Evolutionary conservation across 2,797 vertebrate species (phyloP).

Genomic region (Sebastes oblongus): DNA sequence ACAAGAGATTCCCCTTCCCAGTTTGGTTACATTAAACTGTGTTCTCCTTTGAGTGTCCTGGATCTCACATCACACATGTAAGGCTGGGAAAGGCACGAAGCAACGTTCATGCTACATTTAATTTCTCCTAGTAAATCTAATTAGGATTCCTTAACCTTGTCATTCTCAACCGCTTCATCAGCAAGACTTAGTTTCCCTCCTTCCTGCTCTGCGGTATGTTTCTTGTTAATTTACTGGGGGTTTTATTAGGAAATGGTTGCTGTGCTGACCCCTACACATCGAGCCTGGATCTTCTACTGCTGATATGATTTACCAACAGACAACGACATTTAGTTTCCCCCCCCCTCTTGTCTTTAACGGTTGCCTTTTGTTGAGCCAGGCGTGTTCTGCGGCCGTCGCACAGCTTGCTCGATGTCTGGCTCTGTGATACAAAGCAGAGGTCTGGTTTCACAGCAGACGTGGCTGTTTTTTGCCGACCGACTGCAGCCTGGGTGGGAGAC

Average conservation of each 20-base stretch:
- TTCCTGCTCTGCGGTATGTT: constrained; percentile 28
- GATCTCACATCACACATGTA: constrained; percentile 40
- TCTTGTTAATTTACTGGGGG: constrained; percentile 35
- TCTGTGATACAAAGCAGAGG: constrained; percentile 64
- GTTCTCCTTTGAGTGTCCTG: constrained; percentile 30
- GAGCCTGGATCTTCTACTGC: constrained; percentile 19
- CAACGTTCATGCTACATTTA: constrained; percentile 19
- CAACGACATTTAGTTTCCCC: constrained; percentile 36
- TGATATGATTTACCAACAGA: constrained; percentile 59
- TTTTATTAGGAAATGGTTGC: constrained; percentile 45
- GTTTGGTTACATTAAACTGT: constrained; percentile 17
- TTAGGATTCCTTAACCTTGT: constrained; percentile 20
- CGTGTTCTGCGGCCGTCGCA: constrained; percentile 12
- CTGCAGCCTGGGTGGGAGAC: constrained; percentile 69
- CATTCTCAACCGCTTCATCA: constrained; percentile 25
- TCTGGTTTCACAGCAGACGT: constrained; percentile 70
- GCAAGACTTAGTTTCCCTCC: constrained; percentile 16
- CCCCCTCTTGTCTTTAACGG: constrained; percentile 35
- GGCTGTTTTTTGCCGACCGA: constrained; percentile 37
- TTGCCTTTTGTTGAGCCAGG: constrained; percentile 32
- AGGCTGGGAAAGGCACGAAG: constrained; percentile 21
- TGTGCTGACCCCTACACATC: constrained; percentile 41
- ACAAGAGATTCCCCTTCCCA: not conserved
- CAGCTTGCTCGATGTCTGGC: constrained; percentile 43
- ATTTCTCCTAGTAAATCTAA: constrained; percentile 30